Evolutionary conservation across 1,140 invertebrate species (phyloP).

Genomic region (Akabosia matsudoensis): DNA sequence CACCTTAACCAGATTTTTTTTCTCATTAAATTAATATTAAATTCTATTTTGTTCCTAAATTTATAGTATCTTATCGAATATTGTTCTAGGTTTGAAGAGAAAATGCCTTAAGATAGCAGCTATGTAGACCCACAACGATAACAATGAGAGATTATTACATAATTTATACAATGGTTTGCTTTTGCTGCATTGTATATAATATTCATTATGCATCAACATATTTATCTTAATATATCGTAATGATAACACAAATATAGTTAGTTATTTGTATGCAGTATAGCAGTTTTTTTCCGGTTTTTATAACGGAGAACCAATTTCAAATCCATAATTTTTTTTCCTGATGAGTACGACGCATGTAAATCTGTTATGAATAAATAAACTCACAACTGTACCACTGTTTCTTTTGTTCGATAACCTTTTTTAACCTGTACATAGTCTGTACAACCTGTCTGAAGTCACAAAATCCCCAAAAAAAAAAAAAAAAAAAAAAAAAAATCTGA

Average conservation of each 20-base stretch:
- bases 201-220: conserved; percentile 6
- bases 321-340: background rate
- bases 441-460: too few species aligned
- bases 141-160: conserved; percentile 25
- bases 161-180: background rate
- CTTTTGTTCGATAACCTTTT: too few species aligned
- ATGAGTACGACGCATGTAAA: too few species aligned
- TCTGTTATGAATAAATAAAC: too few species aligned
- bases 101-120: conserved; percentile 4
- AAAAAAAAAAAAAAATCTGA: too few species aligned
- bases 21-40: background rate
- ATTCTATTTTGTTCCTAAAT: too few species aligned
- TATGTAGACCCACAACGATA: conserved; percentile 22
- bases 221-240: background rate
- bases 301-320: background rate
- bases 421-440: too few species aligned
- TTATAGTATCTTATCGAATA: too few species aligned
- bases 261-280: background rate
- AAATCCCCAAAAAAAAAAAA: too few species aligned
- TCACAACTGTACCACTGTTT: too few species aligned
- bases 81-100: conserved; percentile 8
- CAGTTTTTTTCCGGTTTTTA: too few species aligned
- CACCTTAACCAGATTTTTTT: background rate
- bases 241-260: background rate
- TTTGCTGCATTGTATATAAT: background rate